Evolutionary conservation across 2,797 vertebrate species (phyloP), one percentile per base, ranked within the genome.

Genomic region (Arrhamphus sclerolepis): DNA sequence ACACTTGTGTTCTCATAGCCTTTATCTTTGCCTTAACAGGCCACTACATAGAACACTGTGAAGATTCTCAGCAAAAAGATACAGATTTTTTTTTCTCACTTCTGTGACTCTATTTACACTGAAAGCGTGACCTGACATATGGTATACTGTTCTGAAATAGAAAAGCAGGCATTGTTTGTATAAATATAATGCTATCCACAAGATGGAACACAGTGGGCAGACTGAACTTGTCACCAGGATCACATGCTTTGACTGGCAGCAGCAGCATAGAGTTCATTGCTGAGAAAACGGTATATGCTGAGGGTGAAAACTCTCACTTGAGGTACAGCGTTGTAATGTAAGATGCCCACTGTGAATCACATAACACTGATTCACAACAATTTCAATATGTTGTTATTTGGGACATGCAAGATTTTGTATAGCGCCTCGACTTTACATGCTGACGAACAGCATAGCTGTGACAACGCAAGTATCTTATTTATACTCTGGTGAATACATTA

Each of bases 161-260:
- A 20, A 67, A 67, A 65, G 29, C 51, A 54, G 34, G 22, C 20
- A 51, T 58, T 57, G 56, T 48, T 64, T 66, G 64, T 71, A 72
- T 73, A 65, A 72, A 73, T 66, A 56, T 77, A 66, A 81, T 64
- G 57, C 46, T 52, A 60, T 80, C 62, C 19, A 41, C 73, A 71
- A 38, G 40, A 48, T 47, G 49, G 66, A 79, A 61, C 47, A 46
- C 56, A 66, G 62, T 56, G 42, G 64, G 56, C 56, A 50, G 70
- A 81, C 48, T 61, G 64, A 58, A 76, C 67, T 61, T 80, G 77
- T 73, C 69, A 72, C 46, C 0, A 34, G 40, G 61, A 75, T 72
- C 71, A 63, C 61, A 66, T 63, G 57, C 48, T 19, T 1, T 46
- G 24, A 66, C 53, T 58, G 66, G 57, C 53, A 53, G 46, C 24